Percentiles rank a stretch among this genome's conserved stretches.
Evolutionary conservation across 1,140 invertebrate species (phyloP).

Genomic region (Drosophila kohkoa): DNA sequence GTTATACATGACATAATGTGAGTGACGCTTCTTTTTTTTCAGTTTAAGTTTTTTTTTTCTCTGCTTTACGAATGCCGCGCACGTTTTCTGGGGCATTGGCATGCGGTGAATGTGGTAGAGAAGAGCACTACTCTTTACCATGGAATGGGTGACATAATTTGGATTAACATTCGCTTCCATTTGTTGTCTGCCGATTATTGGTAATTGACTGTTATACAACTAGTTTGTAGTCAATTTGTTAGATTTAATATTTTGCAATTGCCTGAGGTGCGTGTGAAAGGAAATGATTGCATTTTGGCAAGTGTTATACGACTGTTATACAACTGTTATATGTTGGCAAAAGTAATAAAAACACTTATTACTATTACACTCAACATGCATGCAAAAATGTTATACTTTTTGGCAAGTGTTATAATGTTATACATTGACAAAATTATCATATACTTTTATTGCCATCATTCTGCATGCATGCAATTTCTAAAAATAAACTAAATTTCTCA

Average conservation of each 20-base stretch:
- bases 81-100: slow-evolving; percentile 72
- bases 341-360: too few species aligned
- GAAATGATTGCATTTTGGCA: background rate
- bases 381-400: too few species aligned
- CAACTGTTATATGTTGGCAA: background rate
- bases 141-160: slow-evolving; percentile 65
- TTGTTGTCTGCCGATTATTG: slow-evolving; percentile 11
- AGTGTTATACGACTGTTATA: slow-evolving; percentile 17
- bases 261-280: background rate
- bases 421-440: too few species aligned
- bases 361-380: too few species aligned
- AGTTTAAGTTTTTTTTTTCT: background rate
- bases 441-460: too few species aligned
- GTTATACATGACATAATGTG: slow-evolving; percentile 72
- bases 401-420: too few species aligned
- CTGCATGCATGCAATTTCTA: too few species aligned
- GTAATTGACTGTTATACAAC: slow-evolving; percentile 33
- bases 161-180: slow-evolving; percentile 24
- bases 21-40: slow-evolving; percentile 30
- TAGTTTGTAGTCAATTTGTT: slow-evolving; percentile 3
- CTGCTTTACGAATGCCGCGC: slow-evolving; percentile 50
- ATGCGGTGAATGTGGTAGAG: slow-evolving; percentile 41
- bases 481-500: too few species aligned
- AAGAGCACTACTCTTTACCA: slow-evolving; percentile 8
- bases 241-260: background rate